Conservation (phyloP, 2,113 vertebrate species). For the Anseranas semipalmata region DNA sequence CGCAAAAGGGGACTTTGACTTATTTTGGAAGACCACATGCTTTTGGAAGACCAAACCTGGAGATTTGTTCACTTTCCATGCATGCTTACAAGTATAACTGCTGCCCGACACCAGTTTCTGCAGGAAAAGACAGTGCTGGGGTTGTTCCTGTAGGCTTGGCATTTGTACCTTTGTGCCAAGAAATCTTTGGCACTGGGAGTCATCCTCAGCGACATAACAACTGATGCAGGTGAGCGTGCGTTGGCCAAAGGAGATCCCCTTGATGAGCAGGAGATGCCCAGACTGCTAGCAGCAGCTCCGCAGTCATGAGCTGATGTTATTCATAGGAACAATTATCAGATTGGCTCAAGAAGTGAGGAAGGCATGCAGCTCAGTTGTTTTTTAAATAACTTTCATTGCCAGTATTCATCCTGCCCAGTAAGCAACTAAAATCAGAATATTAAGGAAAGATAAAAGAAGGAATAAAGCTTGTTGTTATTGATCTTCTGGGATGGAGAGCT, state of each 20-base stretch:
- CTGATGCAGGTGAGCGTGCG: not conserved
- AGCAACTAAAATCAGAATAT: not conserved
- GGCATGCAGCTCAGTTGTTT: not conserved
- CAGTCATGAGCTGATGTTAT: not conserved
- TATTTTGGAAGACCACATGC: not conserved
- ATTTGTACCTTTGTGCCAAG: not conserved
- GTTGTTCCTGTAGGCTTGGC: not conserved
- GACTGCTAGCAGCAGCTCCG: not conserved
- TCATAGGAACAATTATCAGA: not conserved
- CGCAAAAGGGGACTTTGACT: not conserved
- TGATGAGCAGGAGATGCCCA: not conserved
- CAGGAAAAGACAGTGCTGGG: not conserved
- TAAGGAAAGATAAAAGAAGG: not conserved
- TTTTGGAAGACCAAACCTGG: not conserved
- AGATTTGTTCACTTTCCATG: not conserved
- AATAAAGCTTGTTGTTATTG: not conserved
- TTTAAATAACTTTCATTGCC: not conserved
- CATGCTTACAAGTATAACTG: accelerated
- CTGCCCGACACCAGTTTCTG: not conserved
- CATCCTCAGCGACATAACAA: not conserved
- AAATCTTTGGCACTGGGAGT: not conserved
- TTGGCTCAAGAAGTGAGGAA: not conserved
- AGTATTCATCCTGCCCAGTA: not conserved
- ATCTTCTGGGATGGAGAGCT: not conserved
- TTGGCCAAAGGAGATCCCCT: not conserved